A percentile compares a stretch with the other conserved stretches of the same genome.
Conservation (phyloP, 92 coral and sea anemone genomes). For the Phenganax subtilis region DNA sequence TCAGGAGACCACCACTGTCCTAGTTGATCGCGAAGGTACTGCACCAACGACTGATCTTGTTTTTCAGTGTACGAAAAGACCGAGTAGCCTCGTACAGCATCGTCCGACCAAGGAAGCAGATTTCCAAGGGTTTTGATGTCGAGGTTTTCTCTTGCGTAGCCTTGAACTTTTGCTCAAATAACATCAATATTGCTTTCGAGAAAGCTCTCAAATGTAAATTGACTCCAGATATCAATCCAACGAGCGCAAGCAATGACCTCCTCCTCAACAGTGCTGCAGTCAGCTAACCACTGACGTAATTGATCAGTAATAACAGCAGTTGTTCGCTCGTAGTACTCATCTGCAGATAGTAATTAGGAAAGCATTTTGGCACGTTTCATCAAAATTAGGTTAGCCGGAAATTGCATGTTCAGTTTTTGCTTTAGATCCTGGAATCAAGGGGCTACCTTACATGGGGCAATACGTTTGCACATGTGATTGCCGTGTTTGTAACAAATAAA, state of each 20-base stretch:
- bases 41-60: constrained; percentile 37
- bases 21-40: constrained; percentile 37
- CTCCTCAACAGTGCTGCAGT: neutral
- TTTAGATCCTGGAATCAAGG: too few relatives aligned
- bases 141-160: neutral
- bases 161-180: constrained; percentile 18
- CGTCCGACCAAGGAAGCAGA: constrained; percentile 33
- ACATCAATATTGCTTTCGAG: constrained; percentile 29
- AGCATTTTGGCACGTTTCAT: too few relatives aligned
- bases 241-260: constrained; percentile 13
- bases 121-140: constrained; percentile 16
- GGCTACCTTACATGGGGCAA: too few relatives aligned
- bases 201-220: constrained; percentile 41
- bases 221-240: constrained; percentile 43
- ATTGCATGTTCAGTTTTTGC: too few relatives aligned
- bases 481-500: too few relatives aligned
- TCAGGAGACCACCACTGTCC: constrained; percentile 39
- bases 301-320: constrained; percentile 34
- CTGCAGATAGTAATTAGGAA: neutral
- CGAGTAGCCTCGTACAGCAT: constrained; percentile 34
- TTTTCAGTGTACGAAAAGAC: constrained; percentile 42
- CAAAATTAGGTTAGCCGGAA: too few relatives aligned
- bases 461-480: too few relatives aligned
- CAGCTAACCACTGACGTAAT: neutral
- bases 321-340: constrained; percentile 30